Evolutionary conservation across 2,113 vertebrate species (phyloP).

Genomic region (Physeter macrocephalus): DNA sequence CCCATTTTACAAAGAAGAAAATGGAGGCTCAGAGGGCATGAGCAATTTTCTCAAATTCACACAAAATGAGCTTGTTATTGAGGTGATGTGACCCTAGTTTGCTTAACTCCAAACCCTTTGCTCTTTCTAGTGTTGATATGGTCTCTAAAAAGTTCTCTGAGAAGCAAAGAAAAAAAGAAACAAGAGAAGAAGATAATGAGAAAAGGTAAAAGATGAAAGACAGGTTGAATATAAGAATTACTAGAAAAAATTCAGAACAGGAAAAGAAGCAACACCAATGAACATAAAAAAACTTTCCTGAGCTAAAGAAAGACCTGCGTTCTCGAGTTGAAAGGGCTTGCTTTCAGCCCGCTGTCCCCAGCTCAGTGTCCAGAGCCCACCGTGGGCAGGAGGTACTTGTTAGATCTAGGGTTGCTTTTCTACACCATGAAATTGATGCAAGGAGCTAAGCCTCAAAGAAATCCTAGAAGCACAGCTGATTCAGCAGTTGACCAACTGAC

Average conservation of each 20-base stretch:
- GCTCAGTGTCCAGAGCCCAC: too few species aligned
- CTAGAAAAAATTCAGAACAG: neutral
- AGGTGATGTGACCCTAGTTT: neutral
- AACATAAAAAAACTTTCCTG: neutral
- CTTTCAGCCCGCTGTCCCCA: neutral
- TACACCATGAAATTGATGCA: neutral
- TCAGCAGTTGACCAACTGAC: neutral
- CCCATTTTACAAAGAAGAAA: neutral
- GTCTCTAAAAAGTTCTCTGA: neutral
- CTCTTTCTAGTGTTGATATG: neutral
- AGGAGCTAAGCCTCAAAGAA: neutral
- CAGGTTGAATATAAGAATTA: neutral
- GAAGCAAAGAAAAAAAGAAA: neutral
- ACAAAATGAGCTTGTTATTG: neutral
- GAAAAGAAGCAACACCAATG: neutral
- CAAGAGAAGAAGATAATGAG: neutral
- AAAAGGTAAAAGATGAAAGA: neutral
- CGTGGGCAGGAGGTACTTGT: neutral
- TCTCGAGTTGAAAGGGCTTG: neutral
- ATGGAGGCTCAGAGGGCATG: neutral
- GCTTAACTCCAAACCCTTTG: neutral
- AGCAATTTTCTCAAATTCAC: neutral
- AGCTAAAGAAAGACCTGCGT: neutral
- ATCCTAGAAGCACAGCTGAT: neutral
- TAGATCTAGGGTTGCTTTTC: neutral